Evolutionary conservation across 2,888 invertebrate species (phyloP).

Genomic region (Mythimna loreyi): DNA sequence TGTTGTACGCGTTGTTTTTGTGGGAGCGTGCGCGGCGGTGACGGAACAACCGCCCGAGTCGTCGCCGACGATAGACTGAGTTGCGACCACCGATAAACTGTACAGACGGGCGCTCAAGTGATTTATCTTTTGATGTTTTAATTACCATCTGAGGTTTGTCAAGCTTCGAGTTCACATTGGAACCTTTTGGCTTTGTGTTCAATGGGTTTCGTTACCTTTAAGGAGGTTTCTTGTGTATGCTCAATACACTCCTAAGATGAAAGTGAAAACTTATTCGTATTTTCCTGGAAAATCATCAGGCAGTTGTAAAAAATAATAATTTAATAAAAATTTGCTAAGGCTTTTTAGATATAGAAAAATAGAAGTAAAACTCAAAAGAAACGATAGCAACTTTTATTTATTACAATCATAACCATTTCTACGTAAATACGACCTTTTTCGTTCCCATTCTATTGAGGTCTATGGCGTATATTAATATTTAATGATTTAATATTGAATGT

Average conservation of each 20-base stretch:
- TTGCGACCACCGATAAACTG: slow-evolving; percentile 70
- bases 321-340: neutral
- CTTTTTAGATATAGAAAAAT: neutral
- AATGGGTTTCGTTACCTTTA: slow-evolving; percentile 11
- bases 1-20: slow-evolving; percentile 66
- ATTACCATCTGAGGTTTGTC: slow-evolving; percentile 61
- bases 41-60: slow-evolving; percentile 72
- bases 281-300: neutral
- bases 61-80: slow-evolving; percentile 81
- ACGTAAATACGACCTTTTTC: slow-evolving; percentile 31
- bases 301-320: neutral
- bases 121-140: slow-evolving; percentile 66
- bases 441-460: slow-evolving; percentile 17
- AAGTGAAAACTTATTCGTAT: neutral
- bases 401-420: slow-evolving; percentile 38
- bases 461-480: slow-evolving; percentile 41
- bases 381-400: slow-evolving; percentile 25
- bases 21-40: slow-evolving; percentile 60
- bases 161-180: slow-evolving; percentile 41
- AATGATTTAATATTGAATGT: slow-evolving; percentile 37
- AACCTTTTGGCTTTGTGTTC: slow-evolving; percentile 22
- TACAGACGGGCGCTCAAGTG: slow-evolving; percentile 70
- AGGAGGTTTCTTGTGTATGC: neutral
- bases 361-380: slow-evolving; percentile 30
- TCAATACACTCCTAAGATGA: neutral